Percentiles rank a stretch among this genome's conserved stretches.
Evolutionary conservation across 1,140 invertebrate genomes (phyloP).

Genomic region (Cyphomyrmex costatus): DNA sequence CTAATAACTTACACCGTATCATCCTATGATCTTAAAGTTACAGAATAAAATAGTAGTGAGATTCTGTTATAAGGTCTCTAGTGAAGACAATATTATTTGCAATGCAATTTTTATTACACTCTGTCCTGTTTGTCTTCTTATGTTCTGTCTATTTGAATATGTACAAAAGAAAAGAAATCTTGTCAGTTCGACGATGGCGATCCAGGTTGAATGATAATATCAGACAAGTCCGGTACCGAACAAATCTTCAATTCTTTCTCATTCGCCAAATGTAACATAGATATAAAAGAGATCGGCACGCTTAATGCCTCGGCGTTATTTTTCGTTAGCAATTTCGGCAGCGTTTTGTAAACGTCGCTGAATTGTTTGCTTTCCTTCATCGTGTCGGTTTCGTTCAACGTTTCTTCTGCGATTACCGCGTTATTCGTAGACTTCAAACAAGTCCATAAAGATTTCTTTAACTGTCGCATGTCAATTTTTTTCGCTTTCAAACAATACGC

Average conservation of each 20-base stretch:
- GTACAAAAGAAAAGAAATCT: neutral
- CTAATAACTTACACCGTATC: too few relatives aligned
- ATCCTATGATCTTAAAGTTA: too few relatives aligned
- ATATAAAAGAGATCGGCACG: slow-evolving; percentile 91
- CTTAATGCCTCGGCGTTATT: slow-evolving; percentile 91
- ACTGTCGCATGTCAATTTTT: slow-evolving; percentile 92
- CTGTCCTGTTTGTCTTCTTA: too few relatives aligned
- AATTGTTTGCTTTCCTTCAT: slow-evolving; percentile 79
- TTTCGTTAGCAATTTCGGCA: slow-evolving; percentile 88
- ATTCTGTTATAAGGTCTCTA: too few relatives aligned
- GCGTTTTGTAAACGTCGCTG: slow-evolving; percentile 87
- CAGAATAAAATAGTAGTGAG: too few relatives aligned
- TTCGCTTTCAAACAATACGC: slow-evolving; percentile 92
- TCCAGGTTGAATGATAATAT: slow-evolving; percentile 70
- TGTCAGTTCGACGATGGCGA: slow-evolving; percentile 3
- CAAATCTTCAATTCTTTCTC: slow-evolving; percentile 88
- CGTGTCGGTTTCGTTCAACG: slow-evolving; percentile 74
- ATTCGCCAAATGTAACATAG: slow-evolving; percentile 93
- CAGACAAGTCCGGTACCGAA: slow-evolving; percentile 65
- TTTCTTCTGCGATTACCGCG: slow-evolving; percentile 65
- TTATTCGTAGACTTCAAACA: slow-evolving; percentile 79
- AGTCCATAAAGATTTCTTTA: slow-evolving; percentile 92
- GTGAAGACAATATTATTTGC: neutral
- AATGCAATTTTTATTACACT: neutral
- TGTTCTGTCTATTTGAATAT: neutral